Evolutionary conservation across 2,888 invertebrate genomes (phyloP), one percentile per base, ranked within the genome.

Genomic region (Polydrusus tereticollis): DNA sequence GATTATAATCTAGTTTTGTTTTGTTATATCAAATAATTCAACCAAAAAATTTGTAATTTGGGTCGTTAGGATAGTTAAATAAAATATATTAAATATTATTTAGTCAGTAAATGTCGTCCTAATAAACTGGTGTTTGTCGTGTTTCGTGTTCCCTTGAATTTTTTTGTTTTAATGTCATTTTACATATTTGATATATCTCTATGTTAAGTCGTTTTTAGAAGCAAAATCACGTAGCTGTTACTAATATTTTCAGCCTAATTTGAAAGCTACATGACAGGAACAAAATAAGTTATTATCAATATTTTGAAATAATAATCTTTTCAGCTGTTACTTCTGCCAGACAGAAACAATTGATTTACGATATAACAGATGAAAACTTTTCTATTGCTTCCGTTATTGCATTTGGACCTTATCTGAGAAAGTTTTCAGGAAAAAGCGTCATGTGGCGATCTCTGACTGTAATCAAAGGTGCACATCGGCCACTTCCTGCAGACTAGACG

Each of bases 361-460:
- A 52, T 23, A 36, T 38, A 64, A 52, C 64, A 64, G 52, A 38
- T 38, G 21, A 16, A 58, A 69, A 69, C 69, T 69, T 69, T 69
- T 52, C 45, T 60, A 58, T 65, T 66, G 57, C 47, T 55, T 63
- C 36, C 43, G 41, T 72, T 72, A 72, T 72, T 67, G 72, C 63
- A 63, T 52, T 64, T 50, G 52, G 52, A 36, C 33, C 64, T 64
- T 64, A 50, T 72, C 67, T 43, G 29, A 26, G 23, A 41, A 64
- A 69, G 50, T 45, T 69, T 69, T 58, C 64, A 16, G 45, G 21
- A 3, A n/a, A 18, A 43, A 21, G 63, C 52, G 52, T 55, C 62
- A 66, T 57, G 62, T 62, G 62, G 41, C 47, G 50, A 68, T 59
- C 38, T 62, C 62, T 20, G 62, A 26, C 52, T 21, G 64, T 50